Percentiles rank a stretch among this genome's conserved stretches.
Conservation (phyloP, 2,797 vertebrate genomes). For the Masticophis lateralis region DNA sequence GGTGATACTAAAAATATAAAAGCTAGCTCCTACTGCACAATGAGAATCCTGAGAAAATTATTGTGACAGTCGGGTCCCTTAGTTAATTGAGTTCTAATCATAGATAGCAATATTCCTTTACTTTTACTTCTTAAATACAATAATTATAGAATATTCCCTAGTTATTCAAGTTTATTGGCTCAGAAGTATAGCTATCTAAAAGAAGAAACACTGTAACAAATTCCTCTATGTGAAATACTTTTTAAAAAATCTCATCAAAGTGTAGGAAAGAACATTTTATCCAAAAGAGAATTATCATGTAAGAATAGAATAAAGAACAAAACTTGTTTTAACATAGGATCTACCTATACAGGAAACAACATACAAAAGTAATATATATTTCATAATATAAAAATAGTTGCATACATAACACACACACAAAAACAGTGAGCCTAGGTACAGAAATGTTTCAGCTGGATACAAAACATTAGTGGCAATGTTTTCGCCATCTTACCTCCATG, state of each 20-base stretch:
- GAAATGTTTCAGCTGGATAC: neutral
- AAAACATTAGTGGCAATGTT: neutral
- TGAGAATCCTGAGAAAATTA: neutral
- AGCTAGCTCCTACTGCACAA: neutral
- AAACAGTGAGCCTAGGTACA: neutral
- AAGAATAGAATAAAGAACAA: neutral
- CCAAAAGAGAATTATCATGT: neutral
- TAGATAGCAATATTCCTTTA: neutral
- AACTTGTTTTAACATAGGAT: neutral
- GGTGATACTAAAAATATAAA: neutral
- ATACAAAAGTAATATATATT: neutral
- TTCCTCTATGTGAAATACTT: neutral
- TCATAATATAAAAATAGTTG: neutral
- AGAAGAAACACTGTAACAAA: constrained; percentile 1
- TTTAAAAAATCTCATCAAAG: neutral
- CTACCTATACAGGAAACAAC: neutral
- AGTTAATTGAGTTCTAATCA: neutral
- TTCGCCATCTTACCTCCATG: neutral
- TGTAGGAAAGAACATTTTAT: neutral
- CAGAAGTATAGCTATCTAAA: neutral
- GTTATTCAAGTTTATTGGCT: neutral
- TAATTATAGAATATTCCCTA: neutral
- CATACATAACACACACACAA: neutral
- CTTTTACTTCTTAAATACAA: neutral
- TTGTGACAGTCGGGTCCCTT: neutral